Percentiles rank a stretch among this genome's conserved stretches.
Conservation (phyloP, 2,888 invertebrate genomes). For the Oasisia sp. region DNA sequence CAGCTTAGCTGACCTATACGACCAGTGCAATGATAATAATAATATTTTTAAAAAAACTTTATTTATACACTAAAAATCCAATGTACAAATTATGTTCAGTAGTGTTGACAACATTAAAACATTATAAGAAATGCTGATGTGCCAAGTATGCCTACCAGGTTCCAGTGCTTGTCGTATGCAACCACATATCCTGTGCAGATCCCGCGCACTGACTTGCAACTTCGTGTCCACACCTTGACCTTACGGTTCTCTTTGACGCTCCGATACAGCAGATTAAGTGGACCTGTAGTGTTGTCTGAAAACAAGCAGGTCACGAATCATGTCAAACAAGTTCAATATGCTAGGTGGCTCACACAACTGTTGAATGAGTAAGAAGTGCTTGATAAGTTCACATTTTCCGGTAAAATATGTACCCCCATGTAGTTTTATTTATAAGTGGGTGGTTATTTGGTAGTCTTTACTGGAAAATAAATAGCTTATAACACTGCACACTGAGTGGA, state of each 20-base stretch:
- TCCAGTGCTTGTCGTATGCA: slow-evolving; percentile 95
- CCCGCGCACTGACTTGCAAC: slow-evolving; percentile 79
- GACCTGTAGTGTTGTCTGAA: slow-evolving; percentile 44
- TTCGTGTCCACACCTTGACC: slow-evolving; percentile 78
- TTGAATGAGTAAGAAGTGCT: background rate
- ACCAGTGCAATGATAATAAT: no score
- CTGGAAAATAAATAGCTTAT: no score
- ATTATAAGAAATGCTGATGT: background rate
- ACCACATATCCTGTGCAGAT: slow-evolving; percentile 81
- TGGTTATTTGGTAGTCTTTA: no score
- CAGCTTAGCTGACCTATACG: no score
- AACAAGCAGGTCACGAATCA: background rate
- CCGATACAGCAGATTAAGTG: slow-evolving; percentile 52
- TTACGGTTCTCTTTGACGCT: slow-evolving; percentile 54
- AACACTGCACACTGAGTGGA: no score
- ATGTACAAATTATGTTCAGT: no score
- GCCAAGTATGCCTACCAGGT: slow-evolving; percentile 70
- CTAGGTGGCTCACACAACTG: background rate
- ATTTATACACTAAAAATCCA: no score
- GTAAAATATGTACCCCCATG: background rate
- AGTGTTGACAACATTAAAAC: no score
- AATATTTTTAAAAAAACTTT: no score
- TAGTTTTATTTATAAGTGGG: no score
- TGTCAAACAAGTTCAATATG: background rate
- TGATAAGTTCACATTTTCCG: background rate